Conservation (phyloP, 2,797 vertebrate genomes). For the Xerus rutilus region DNA sequence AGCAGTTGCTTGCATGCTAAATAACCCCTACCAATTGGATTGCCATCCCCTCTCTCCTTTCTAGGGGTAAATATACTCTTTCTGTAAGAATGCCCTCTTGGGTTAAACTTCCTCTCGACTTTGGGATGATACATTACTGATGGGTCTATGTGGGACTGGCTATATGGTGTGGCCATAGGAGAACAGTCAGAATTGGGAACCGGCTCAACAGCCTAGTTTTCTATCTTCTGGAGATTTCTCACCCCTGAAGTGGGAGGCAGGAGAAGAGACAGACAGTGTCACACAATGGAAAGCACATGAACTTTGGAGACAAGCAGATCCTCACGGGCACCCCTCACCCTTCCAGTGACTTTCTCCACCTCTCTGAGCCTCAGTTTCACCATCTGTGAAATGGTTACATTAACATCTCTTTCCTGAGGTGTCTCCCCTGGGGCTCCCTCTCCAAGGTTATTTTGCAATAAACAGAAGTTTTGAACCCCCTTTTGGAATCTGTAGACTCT, state of each 20-base stretch:
- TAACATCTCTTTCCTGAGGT: neutral
- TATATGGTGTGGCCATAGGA: neutral
- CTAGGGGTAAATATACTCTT: neutral
- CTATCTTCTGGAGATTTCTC: neutral
- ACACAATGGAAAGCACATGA: neutral
- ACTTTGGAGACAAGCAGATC: neutral
- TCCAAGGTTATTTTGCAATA: neutral
- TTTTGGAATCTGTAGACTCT: neutral
- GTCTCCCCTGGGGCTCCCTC: neutral
- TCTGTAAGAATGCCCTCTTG: neutral
- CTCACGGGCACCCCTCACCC: neutral
- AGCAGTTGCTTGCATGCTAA: conserved; percentile 74
- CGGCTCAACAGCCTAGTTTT: neutral
- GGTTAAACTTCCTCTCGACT: neutral
- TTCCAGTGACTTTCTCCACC: neutral
- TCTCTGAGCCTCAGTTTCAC: conserved; percentile 9
- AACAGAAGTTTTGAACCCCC: neutral
- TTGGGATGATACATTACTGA: neutral
- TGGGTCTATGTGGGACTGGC: neutral
- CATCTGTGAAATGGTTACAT: conserved; percentile 25
- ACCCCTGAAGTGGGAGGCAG: neutral
- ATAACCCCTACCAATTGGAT: conserved; percentile 70
- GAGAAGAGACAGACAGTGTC: neutral
- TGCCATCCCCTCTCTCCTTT: neutral
- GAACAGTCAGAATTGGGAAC: neutral